Conservation (phyloP, 2,888 invertebrate genomes). For the Odontomyia ornata region DNA sequence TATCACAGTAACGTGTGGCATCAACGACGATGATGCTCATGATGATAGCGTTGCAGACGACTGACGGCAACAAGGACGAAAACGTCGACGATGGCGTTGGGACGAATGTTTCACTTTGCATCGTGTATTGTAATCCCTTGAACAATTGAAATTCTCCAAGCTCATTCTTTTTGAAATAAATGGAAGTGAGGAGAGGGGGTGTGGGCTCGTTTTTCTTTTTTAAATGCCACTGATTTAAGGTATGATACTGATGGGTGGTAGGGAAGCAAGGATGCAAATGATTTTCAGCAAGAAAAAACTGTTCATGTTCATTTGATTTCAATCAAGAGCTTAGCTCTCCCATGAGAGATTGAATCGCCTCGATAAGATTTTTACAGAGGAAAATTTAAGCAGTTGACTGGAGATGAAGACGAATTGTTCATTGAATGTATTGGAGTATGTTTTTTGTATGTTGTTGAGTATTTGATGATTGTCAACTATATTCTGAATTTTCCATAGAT, state of each 20-base stretch:
- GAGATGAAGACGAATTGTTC: background rate
- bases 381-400: background rate
- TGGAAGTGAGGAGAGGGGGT: background rate
- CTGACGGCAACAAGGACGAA: conserved; percentile 22
- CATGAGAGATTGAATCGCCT: conserved; percentile 28
- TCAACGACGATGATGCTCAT: background rate
- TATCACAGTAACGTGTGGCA: conserved; percentile 38
- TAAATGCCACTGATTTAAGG: background rate
- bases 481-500: too few relatives aligned
- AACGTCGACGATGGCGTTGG: background rate
- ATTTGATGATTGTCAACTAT: too few relatives aligned
- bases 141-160: conserved; percentile 38
- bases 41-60: background rate
- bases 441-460: too few relatives aligned
- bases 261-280: conserved; percentile 37
- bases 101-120: conserved; percentile 8
- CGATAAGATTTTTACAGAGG: background rate
- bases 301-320: conserved; percentile 36
- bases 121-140: conserved; percentile 39
- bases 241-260: background rate
- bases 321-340: conserved; percentile 22
- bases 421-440: background rate
- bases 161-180: background rate
- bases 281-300: conserved; percentile 23
- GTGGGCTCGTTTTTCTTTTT: background rate